These are phyloP conservation scores for Rhombomys opimus DNA, from an alignment of 2,113 vertebrate genomes.

Conservation along the genomic window DNA sequence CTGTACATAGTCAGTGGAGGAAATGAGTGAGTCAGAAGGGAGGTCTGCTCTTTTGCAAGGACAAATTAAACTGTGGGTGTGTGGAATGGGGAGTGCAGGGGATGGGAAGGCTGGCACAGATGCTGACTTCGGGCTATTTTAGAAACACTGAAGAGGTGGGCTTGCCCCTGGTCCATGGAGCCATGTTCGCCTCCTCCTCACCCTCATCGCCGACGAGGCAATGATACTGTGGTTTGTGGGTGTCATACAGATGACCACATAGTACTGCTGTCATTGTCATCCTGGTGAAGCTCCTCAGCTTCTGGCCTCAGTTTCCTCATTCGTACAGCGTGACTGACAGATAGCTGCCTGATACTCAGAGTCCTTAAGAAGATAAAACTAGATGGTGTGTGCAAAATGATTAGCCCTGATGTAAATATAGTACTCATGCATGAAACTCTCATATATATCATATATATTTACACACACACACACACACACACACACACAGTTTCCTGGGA, in stretches of 20 bases:
- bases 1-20: background rate
- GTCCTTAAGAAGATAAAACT: background rate
- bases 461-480: too few species aligned
- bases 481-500: background rate
- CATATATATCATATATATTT: background rate
- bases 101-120: background rate
- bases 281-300: background rate
- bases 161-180: background rate
- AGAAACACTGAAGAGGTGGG: background rate
- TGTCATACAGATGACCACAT: rapidly evolving
- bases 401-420: background rate
- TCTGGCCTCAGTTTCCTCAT: background rate
- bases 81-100: background rate
- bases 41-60: background rate
- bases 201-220: background rate
- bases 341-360: background rate
- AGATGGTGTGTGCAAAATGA: background rate
- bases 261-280: background rate
- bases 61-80: background rate
- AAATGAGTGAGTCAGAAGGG: slow-evolving; percentile 1
- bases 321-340: background rate
- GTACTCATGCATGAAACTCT: background rate
- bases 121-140: background rate
- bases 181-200: background rate
- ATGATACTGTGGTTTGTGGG: background rate